phyloP scores from a whole-genome alignment of 2,888 invertebrate genomes.

The Strigamia crassipes region DNA sequence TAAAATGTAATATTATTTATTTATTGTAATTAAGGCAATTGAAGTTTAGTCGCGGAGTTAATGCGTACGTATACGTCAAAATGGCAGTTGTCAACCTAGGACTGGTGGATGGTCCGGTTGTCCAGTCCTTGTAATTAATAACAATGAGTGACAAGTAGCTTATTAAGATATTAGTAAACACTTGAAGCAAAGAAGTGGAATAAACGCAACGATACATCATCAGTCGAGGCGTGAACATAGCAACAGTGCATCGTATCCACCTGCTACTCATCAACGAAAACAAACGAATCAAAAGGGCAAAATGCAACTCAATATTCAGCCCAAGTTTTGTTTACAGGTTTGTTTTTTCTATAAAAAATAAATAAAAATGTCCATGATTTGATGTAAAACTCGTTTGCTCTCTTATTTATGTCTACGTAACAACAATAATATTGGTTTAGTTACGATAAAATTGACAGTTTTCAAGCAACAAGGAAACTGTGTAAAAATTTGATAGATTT shows the following conservation, averaged over 20 bases:
- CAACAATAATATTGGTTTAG: neutral
- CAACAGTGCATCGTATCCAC: conserved; percentile 11
- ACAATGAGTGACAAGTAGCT: conserved; percentile 32
- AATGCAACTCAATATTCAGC: neutral
- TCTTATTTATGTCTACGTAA: neutral
- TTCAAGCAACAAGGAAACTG: neutral
- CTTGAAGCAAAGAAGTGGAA: conserved; percentile 37
- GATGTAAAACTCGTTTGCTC: too few species aligned
- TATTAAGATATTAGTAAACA: conserved; percentile 28
- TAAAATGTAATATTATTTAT: too few species aligned
- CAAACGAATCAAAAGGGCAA: neutral
- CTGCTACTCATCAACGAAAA: neutral
- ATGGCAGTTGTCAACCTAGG: neutral
- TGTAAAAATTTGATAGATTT: conserved; percentile 14
- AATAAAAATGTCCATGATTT: neutral
- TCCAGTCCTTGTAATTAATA: conserved; percentile 14
- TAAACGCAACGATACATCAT: conserved; percentile 33
- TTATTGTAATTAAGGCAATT: too few species aligned
- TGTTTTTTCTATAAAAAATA: neutral
- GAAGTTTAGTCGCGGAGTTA: neutral
- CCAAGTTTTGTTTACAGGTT: neutral
- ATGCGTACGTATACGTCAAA: neutral
- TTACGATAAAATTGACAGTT: neutral
- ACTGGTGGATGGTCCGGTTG: neutral
- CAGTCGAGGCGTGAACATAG: conserved; percentile 18